These are phyloP conservation scores for Parus major DNA, from an alignment of 2,113 vertebrate genomes.

Conservation along the genomic window DNA sequence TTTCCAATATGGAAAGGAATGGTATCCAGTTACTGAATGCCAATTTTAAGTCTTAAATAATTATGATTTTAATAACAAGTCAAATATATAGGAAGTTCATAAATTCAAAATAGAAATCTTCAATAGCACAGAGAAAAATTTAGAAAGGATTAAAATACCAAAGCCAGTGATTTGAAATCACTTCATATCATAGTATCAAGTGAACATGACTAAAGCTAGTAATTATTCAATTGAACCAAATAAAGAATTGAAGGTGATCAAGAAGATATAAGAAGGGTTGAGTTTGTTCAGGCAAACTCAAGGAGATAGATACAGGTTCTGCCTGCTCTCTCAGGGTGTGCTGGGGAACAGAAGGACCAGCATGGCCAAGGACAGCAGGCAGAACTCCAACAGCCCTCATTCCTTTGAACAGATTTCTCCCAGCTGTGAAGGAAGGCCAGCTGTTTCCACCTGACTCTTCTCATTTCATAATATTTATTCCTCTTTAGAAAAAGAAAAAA, in stretches of 20 bases:
- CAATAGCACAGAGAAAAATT: background rate
- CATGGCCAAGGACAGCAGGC: rapidly evolving
- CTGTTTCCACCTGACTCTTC: background rate
- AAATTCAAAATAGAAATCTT: background rate
- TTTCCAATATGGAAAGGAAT: background rate
- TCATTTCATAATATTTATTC: background rate
- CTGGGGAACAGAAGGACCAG: background rate
- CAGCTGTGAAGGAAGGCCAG: background rate
- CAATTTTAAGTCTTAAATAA: background rate
- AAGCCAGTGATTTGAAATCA: background rate
- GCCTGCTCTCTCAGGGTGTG: background rate
- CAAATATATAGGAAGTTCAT: background rate
- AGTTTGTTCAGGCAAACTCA: background rate
- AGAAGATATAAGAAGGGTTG: background rate
- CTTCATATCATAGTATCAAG: background rate
- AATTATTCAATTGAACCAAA: background rate
- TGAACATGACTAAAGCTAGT: background rate
- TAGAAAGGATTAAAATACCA: background rate
- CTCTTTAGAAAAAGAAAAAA: background rate
- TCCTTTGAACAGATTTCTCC: background rate
- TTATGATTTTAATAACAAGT: background rate
- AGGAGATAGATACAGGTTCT: background rate
- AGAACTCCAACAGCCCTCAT: background rate
- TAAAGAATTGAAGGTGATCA: background rate
- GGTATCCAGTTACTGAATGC: rapidly evolving